A percentile compares a stretch with the other conserved stretches of the same genome.
Evolutionary conservation across 2,113 vertebrate genomes (phyloP).

Genomic region (Corythornis cristatus): DNA sequence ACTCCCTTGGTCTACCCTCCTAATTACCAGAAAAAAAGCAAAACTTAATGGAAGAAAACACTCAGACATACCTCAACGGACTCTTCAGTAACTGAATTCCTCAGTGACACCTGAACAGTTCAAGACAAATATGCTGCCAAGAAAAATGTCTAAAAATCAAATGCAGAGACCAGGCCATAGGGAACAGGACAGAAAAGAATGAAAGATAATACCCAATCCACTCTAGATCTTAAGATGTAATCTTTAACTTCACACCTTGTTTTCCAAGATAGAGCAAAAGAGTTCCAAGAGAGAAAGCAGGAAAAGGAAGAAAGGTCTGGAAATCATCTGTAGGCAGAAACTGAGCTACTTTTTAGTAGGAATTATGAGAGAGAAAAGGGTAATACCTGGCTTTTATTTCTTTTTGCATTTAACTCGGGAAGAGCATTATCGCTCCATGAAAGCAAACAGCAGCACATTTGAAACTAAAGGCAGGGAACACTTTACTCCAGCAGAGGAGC

Average conservation of each 20-base stretch:
- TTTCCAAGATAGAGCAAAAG: not conserved
- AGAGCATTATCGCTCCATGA: not conserved
- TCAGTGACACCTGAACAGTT: not conserved
- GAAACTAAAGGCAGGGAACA: not conserved
- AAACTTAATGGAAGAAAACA: not conserved
- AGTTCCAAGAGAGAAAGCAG: not conserved
- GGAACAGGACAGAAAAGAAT: not conserved
- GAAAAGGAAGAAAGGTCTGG: not conserved
- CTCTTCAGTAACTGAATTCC: not conserved
- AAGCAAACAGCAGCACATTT: not conserved
- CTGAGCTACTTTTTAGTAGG: not conserved
- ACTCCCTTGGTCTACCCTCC: not conserved
- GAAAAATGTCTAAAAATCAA: not conserved
- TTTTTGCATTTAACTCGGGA: not conserved
- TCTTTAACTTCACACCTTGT: not conserved
- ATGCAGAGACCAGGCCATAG: not conserved
- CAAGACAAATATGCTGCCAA: not conserved
- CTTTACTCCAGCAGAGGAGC: not conserved
- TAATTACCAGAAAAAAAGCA: not conserved
- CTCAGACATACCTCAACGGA: not conserved
- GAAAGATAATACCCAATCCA: not conserved
- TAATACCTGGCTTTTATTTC: not conserved
- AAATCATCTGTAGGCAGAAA: not conserved
- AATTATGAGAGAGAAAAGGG: not conserved
- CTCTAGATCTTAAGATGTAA: not conserved